Percentiles rank a stretch among this genome's conserved stretches.
Conservation (phyloP, 2,797 vertebrate species). For the Otus scops region DNA sequence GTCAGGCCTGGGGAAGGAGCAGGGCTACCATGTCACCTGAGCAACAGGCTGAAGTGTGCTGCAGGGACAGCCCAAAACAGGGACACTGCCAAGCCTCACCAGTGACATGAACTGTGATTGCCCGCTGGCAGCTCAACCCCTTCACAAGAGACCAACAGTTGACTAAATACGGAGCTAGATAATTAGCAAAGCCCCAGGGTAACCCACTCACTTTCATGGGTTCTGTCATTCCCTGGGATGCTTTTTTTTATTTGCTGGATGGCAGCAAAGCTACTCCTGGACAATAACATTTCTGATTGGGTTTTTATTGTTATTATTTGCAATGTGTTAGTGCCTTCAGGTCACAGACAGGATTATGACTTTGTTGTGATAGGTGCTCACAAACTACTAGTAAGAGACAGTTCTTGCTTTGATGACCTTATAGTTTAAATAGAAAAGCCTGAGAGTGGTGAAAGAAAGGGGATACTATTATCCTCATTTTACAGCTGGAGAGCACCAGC, state of each 20-base stretch:
- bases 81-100: background rate
- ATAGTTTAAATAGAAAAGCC: constrained; percentile 4
- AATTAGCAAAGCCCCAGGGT: background rate
- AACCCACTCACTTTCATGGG: background rate
- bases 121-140: background rate
- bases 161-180: background rate
- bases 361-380: constrained; percentile 29
- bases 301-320: constrained; percentile 55
- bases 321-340: constrained; percentile 22
- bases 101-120: background rate
- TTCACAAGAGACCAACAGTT: background rate
- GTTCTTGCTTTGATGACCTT: background rate
- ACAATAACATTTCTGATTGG: constrained; percentile 38
- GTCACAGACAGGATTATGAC: constrained; percentile 18
- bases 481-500: background rate
- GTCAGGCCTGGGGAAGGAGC: background rate
- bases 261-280: constrained; percentile 19
- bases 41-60: background rate
- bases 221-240: background rate
- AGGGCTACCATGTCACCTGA: background rate
- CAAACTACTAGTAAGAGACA: background rate
- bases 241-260: background rate
- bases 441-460: background rate
- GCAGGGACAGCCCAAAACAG: background rate
- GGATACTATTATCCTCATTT: background rate